Percentiles rank a stretch among this genome's conserved stretches.
Evolutionary conservation across 2,888 invertebrate genomes (phyloP).

Genomic region (Xylota segnis): DNA sequence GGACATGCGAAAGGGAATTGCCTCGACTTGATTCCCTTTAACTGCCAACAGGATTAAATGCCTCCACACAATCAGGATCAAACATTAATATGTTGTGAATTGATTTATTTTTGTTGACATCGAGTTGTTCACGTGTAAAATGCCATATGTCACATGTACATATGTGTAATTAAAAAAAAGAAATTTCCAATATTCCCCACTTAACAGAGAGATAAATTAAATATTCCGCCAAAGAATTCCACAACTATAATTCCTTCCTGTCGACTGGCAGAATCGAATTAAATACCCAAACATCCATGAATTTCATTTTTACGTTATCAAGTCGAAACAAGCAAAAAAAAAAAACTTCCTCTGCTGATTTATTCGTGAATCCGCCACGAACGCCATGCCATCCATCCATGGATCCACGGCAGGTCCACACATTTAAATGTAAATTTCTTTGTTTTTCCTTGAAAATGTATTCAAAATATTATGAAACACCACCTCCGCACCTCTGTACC

Average conservation of each 20-base stretch:
- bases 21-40: too few species aligned
- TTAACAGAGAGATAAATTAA: constrained; percentile 26
- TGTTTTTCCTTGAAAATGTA: constrained; percentile 4
- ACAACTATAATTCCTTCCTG: constrained; percentile 41
- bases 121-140: background rate
- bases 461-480: constrained; percentile 15
- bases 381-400: too few species aligned
- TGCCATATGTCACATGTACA: background rate
- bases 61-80: too few species aligned
- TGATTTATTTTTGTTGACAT: background rate
- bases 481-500: too few species aligned
- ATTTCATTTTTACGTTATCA: constrained; percentile 31
- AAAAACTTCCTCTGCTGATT: constrained; percentile 26
- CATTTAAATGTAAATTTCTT: constrained; percentile 33
- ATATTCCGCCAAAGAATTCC: constrained; percentile 7
- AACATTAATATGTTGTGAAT: background rate
- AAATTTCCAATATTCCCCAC: background rate
- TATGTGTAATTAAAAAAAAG: background rate
- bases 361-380: constrained; percentile 24
- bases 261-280: constrained; percentile 1
- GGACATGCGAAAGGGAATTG: too few species aligned
- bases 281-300: constrained; percentile 10
- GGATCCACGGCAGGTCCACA: constrained; percentile 3
- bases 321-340: background rate
- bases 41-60: too few species aligned